These are phyloP conservation scores for Aptenodytes patagonicus DNA, from an alignment of 2,113 vertebrate species.

Conservation along the genomic window DNA sequence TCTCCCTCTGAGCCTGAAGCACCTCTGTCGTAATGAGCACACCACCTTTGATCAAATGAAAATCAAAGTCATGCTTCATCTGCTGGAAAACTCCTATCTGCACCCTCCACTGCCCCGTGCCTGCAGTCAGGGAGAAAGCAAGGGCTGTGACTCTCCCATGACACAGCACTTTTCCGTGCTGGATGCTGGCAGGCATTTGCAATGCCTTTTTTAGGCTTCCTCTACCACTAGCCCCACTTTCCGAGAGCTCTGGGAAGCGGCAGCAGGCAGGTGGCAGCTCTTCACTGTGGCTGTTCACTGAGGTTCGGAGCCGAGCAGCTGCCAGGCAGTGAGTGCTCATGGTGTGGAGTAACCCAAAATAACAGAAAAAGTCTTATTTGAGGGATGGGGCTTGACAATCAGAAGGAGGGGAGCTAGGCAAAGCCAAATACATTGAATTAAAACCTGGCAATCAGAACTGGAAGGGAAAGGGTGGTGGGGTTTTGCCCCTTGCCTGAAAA, in stretches of 20 bases:
- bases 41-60: slow-evolving; percentile 24
- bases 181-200: not conserved
- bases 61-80: not conserved
- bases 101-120: not conserved
- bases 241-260: not conserved
- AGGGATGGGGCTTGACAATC: not conserved
- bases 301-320: not conserved
- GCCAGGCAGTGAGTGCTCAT: not conserved
- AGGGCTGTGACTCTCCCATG: not conserved
- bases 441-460: not conserved
- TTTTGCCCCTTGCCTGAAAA: not conserved
- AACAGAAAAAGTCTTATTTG: not conserved
- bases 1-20: not conserved
- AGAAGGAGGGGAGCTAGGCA: not conserved
- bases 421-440: not conserved
- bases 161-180: not conserved
- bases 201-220: not conserved
- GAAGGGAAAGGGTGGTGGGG: not conserved
- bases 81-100: not conserved
- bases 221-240: not conserved
- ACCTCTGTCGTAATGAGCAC: not conserved
- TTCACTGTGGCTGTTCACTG: not conserved
- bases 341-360: not conserved
- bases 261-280: not conserved
- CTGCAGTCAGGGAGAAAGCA: not conserved